phyloP scores from a whole-genome alignment of 2,797 vertebrate genomes.

The Chromobotia macracanthus region DNA sequence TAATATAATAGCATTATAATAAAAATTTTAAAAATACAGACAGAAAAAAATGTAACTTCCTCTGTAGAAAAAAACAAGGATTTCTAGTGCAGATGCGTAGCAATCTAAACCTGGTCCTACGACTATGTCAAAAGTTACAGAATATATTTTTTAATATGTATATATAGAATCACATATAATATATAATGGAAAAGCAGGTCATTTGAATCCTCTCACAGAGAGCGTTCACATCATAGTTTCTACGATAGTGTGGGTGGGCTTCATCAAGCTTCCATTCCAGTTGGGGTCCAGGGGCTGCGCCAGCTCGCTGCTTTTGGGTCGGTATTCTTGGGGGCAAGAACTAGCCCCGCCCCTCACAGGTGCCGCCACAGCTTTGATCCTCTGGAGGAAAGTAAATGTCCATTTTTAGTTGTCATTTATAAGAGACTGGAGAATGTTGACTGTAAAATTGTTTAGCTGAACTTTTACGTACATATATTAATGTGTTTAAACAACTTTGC shows the following conservation, averaged over 20 bases:
- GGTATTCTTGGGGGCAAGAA: conserved; percentile 77
- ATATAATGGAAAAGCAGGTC: conserved; percentile 83
- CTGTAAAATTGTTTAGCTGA: neutral
- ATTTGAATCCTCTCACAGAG: conserved; percentile 80
- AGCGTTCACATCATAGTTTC: conserved; percentile 98
- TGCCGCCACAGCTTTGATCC: conserved; percentile 91
- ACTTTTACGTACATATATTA: neutral
- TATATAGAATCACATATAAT: conserved; percentile 75
- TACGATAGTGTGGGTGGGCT: conserved; percentile 94
- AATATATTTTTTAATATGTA: conserved; percentile 62
- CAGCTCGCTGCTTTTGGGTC: conserved; percentile 77
- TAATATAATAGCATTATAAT: conserved; percentile 78
- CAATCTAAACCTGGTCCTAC: conserved; percentile 95
- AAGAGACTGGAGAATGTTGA: neutral
- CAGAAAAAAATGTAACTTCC: conserved; percentile 79
- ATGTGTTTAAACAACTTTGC: too few species aligned
- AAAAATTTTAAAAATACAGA: conserved; percentile 77
- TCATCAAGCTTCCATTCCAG: conserved; percentile 81
- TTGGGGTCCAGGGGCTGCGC: conserved; percentile 83
- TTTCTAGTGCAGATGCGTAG: conserved; percentile 91
- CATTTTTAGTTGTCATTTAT: conserved; percentile 1
- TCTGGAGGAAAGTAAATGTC: conserved; percentile 68
- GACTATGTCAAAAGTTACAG: conserved; percentile 88
- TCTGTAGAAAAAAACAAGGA: conserved; percentile 84
- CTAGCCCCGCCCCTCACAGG: conserved; percentile 85